Evolutionary conservation across 2,113 vertebrate genomes (phyloP), one percentile per base, ranked within the genome.

Genomic region (Rhizomys pruinosus): DNA sequence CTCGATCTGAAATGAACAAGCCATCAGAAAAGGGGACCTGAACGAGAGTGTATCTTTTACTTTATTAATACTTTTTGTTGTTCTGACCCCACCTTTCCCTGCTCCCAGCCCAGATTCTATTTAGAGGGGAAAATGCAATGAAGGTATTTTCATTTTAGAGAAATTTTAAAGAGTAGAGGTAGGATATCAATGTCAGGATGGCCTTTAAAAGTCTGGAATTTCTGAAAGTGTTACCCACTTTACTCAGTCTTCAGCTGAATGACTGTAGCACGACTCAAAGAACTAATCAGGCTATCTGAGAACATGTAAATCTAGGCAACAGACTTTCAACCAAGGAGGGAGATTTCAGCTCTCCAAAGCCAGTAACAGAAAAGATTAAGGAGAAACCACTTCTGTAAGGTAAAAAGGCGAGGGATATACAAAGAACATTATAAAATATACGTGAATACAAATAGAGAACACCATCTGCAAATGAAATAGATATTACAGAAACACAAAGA

Each of bases 1-100:
- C 85, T n/a, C 95, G 57, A 94, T 95, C 47, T 82, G 73, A 96
- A 96, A 88, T 8, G 52, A 87, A 91, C 57, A 44, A 96, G 52
- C 39, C 27, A 87, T 73, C 73, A 71, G 66, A 94, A 95, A 93
- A 95, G 77, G 42, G 95, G 77, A 80, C 80, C 44, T 79, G 63
- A 95, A 84, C 44, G 55, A 94, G 57, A 85, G 23, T 92, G 23
- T 92, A 68, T n/a, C 52, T 94, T 96, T 77, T 57, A 84, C 85
- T 88, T 96, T 92, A 55, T 78, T 91, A 80, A 87, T 84, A 87
- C 39, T 72, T 89, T 86, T 76, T 84, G 9, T 77, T 25, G 44
- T 81, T 61, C 95, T 85, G 34, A 20, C 82, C 78, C 73, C 76
- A 37, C 52, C 69, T 34, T 90, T 23, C 73, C 76, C 81, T n/a